Conservation (phyloP, 1,140 invertebrate species). For the Palaemon carinicauda region DNA sequence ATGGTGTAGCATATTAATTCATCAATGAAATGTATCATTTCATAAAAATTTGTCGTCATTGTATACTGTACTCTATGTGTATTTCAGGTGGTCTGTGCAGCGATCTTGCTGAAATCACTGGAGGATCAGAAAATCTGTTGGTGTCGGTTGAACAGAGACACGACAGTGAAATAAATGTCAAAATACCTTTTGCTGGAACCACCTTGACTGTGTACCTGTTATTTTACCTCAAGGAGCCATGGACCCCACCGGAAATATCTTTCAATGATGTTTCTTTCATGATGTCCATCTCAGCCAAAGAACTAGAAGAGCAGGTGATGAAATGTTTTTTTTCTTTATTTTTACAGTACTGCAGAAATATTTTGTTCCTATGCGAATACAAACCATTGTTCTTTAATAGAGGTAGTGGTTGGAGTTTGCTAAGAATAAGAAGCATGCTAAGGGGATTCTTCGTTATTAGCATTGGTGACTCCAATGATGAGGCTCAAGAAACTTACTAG, state of each 20-base stretch:
- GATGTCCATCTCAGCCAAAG: constrained; percentile 7
- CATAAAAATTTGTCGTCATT: neutral
- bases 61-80: neutral
- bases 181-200: constrained; percentile 31
- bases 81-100: constrained; percentile 36
- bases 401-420: too few relatives aligned
- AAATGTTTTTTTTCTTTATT: neutral
- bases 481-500: too few relatives aligned
- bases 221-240: constrained; percentile 25
- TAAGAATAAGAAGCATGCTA: too few relatives aligned
- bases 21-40: neutral
- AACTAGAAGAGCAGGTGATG: constrained; percentile 20
- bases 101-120: constrained; percentile 35
- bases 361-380: too few relatives aligned
- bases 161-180: constrained; percentile 28
- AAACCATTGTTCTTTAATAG: too few relatives aligned
- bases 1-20: neutral
- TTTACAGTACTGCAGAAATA: too few relatives aligned
- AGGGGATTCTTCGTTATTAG: too few relatives aligned
- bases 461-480: too few relatives aligned
- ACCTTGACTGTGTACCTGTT: constrained; percentile 20
- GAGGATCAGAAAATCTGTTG: neutral
- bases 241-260: constrained; percentile 30
- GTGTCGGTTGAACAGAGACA: neutral
- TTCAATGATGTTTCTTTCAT: constrained; percentile 21